These are phyloP conservation scores for Neria commutata DNA, from an alignment of 2,888 invertebrate genomes.

Conservation along the genomic window DNA sequence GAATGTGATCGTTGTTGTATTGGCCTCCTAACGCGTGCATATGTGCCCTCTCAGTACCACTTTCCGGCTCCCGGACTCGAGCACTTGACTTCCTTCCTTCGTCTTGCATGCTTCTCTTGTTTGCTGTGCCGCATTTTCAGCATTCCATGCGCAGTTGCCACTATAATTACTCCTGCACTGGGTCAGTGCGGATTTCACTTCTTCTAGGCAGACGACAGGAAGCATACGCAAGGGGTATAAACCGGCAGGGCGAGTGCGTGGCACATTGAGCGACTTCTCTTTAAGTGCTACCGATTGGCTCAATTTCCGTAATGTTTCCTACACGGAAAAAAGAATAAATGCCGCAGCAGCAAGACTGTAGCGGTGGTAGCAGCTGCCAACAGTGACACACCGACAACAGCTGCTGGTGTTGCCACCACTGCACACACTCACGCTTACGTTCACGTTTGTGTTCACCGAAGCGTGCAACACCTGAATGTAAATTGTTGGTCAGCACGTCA, in stretches of 20 bases:
- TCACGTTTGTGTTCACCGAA: too few species aligned
- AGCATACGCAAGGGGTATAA: too few species aligned
- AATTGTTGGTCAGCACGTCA: too few species aligned
- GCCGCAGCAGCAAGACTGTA: too few species aligned
- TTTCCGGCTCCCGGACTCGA: background rate
- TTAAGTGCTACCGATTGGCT: too few species aligned
- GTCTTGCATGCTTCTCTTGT: background rate
- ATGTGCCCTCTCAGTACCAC: background rate
- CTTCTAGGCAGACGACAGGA: too few species aligned
- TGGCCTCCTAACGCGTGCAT: background rate
- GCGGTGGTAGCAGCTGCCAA: slow-evolving; percentile 36
- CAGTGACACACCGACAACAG: slow-evolving; percentile 11
- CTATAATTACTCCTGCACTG: too few species aligned
- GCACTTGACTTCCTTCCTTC: background rate
- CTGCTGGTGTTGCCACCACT: background rate
- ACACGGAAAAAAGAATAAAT: too few species aligned
- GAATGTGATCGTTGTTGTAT: background rate
- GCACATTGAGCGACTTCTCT: too few species aligned
- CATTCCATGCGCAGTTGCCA: background rate
- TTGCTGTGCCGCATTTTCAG: background rate
- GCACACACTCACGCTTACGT: too few species aligned
- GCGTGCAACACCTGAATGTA: slow-evolving; percentile 50
- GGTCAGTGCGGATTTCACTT: slow-evolving; percentile 38
- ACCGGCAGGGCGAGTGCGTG: too few species aligned
- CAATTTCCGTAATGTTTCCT: too few species aligned